Percentiles rank a stretch among this genome's conserved stretches.
These are phyloP conservation scores for Nemotelus pantherinus DNA, from an alignment of 2,888 invertebrate genomes.

Conservation along the genomic window DNA sequence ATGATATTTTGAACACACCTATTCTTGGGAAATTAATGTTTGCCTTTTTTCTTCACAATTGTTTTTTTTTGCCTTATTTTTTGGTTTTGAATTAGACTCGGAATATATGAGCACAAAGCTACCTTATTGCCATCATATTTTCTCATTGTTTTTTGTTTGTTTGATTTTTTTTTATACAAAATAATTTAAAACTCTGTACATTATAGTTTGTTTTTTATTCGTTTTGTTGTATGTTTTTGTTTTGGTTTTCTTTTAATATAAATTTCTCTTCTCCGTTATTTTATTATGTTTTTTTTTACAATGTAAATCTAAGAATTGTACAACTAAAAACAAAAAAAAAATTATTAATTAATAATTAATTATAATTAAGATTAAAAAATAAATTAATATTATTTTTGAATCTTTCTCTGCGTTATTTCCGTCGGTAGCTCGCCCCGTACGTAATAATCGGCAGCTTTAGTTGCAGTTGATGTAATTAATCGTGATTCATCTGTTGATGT, in stretches of 20 bases:
- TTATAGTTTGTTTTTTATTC: constrained; percentile 28
- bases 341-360: constrained; percentile 45
- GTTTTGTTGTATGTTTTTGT: constrained; percentile 29
- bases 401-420: constrained; percentile 63
- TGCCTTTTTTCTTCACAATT: neutral
- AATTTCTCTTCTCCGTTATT: constrained; percentile 42
- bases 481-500: constrained; percentile 26
- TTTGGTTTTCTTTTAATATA: constrained; percentile 30
- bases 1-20: too few relatives aligned
- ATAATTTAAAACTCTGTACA: constrained; percentile 41
- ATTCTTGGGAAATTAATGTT: too few relatives aligned
- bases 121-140: constrained; percentile 27
- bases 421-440: constrained; percentile 55
- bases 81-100: neutral
- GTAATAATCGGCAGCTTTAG: constrained; percentile 53
- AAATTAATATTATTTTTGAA: constrained; percentile 63
- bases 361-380: constrained; percentile 48
- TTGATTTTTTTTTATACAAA: constrained; percentile 31
- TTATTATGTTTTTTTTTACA: constrained; percentile 49
- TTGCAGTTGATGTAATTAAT: constrained; percentile 48
- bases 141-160: neutral
- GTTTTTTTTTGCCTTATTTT: constrained; percentile 9
- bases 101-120: constrained; percentile 25
- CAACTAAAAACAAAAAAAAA: constrained; percentile 50
- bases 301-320: constrained; percentile 50